Conservation (phyloP, 2,113 vertebrate genomes). For the Toxostoma redivivum region DNA sequence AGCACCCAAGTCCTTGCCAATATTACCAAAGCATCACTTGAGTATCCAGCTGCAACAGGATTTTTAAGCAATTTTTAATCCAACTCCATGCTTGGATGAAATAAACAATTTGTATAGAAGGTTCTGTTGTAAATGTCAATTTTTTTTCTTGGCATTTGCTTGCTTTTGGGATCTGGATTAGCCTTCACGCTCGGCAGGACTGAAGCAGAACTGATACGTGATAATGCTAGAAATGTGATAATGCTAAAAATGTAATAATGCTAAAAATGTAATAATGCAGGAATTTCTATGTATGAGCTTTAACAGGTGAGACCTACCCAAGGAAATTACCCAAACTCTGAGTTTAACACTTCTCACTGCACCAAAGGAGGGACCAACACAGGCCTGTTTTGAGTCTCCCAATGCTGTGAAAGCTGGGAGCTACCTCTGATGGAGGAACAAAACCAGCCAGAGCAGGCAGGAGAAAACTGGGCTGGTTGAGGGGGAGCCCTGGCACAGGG, state of each 20-base stretch:
- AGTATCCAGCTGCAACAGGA: background rate
- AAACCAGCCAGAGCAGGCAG: background rate
- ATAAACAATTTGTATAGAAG: background rate
- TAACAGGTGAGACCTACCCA: background rate
- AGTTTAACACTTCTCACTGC: background rate
- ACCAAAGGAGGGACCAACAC: background rate
- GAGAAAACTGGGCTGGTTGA: background rate
- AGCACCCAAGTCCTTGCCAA: background rate
- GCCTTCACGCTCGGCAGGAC: background rate
- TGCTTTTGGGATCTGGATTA: background rate
- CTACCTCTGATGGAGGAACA: background rate
- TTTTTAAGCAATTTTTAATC: background rate
- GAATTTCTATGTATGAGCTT: background rate
- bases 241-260: background rate
- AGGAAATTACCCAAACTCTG: background rate
- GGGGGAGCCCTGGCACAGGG: background rate
- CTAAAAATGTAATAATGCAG: background rate
- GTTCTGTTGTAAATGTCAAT: background rate
- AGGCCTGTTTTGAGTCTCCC: background rate
- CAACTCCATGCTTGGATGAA: background rate
- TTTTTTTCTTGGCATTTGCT: background rate
- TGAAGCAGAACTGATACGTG: background rate
- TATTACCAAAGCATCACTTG: background rate
- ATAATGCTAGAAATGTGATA: too few species aligned
- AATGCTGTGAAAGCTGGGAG: background rate